Conservation (phyloP, 2,113 vertebrate genomes). For the Lepus europaeus region DNA sequence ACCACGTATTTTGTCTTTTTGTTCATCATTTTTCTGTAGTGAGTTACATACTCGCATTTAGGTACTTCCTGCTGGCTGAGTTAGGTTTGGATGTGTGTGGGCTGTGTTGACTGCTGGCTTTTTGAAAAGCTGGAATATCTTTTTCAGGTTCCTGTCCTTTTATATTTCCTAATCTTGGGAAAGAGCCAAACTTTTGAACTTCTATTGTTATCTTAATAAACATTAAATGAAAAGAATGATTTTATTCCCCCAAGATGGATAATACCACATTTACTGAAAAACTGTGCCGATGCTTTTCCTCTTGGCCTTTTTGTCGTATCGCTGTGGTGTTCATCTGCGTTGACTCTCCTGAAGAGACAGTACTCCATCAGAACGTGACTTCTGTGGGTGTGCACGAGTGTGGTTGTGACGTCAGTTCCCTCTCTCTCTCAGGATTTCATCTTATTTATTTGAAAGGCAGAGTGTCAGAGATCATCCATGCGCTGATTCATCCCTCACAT, state of each 20-base stretch:
- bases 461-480: no score
- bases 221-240: conserved; percentile 22
- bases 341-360: conserved; percentile 26
- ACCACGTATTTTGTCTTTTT: conserved; percentile 47
- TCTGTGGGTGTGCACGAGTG: background rate
- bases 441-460: no score
- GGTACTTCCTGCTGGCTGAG: background rate
- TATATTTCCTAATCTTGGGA: conserved; percentile 39
- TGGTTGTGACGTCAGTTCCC: background rate
- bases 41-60: background rate
- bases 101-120: background rate
- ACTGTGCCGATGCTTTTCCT: conserved; percentile 34
- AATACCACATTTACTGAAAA: conserved; percentile 47
- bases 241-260: conserved; percentile 10
- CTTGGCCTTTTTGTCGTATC: conserved; percentile 15
- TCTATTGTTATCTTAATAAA: conserved; percentile 56
- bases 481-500: no score
- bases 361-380: background rate
- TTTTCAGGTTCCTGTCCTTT: conserved; percentile 53
- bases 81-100: conserved; percentile 26
- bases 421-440: no score
- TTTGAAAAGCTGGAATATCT: conserved; percentile 40
- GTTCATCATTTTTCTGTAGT: conserved; percentile 52
- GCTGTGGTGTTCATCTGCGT: background rate
- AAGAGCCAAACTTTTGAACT: conserved; percentile 39